Conservation (phyloP, 2,888 invertebrate species). For the Plagiodera versicolora region DNA sequence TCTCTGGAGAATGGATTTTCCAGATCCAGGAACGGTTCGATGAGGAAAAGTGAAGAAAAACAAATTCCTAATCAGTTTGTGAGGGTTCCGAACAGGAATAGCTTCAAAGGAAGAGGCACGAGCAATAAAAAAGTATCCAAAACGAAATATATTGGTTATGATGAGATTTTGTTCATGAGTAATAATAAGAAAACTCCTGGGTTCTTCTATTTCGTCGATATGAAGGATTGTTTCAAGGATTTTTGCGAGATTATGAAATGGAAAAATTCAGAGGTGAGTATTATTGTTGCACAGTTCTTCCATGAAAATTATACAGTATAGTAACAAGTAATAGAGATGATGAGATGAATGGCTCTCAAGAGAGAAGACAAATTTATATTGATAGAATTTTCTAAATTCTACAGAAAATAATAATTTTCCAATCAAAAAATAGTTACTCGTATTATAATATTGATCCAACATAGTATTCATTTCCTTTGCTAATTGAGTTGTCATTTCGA, state of each 20-base stretch:
- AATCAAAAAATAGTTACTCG: no score
- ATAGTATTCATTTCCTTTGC: background rate
- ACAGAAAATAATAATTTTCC: no score
- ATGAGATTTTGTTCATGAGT: slow-evolving; percentile 39
- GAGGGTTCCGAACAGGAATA: slow-evolving; percentile 49
- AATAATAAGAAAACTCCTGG: slow-evolving; percentile 38
- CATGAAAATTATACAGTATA: no score
- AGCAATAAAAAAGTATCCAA: slow-evolving; percentile 51
- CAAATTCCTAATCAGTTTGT: slow-evolving; percentile 19
- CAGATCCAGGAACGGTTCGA: slow-evolving; percentile 19
- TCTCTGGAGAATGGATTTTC: slow-evolving; percentile 17
- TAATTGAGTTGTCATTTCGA: background rate
- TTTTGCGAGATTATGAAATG: slow-evolving; percentile 30
- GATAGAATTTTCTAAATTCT: no score
- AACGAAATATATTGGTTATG: slow-evolving; percentile 37
- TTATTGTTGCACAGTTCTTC: no score
- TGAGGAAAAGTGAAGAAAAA: slow-evolving; percentile 18
- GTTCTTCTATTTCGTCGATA: slow-evolving; percentile 37
- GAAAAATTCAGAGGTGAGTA: slow-evolving; percentile 15
- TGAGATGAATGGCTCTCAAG: no score
- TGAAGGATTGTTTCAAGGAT: slow-evolving; percentile 43
- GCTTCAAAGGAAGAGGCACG: slow-evolving; percentile 61
- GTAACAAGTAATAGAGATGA: no score
- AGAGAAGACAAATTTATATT: no score
- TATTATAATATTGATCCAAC: no score